Evolutionary conservation across 2,797 vertebrate species (phyloP).

Genomic region (Geotrypetes seraphini): DNA sequence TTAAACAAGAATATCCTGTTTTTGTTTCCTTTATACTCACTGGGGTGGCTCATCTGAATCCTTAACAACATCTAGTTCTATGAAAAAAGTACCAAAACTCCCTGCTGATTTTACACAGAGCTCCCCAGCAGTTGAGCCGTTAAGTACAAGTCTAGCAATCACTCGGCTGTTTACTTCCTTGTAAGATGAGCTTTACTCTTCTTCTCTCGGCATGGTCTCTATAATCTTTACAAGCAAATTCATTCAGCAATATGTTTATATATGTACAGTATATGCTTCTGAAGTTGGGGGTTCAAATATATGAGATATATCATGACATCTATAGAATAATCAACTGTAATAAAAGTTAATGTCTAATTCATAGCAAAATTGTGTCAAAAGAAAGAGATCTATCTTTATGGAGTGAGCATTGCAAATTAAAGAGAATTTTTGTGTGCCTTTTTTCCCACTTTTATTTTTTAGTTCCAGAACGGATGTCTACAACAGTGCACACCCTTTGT

Average conservation of each 20-base stretch:
- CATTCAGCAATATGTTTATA: slow-evolving; percentile 46
- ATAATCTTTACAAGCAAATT: slow-evolving; percentile 47
- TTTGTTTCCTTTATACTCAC: slow-evolving; percentile 61
- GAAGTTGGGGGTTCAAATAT: slow-evolving; percentile 46
- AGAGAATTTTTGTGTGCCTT: too few relatives aligned
- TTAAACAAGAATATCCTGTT: slow-evolving; percentile 64
- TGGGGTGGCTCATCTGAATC: slow-evolving; percentile 51
- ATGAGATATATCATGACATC: slow-evolving; percentile 41
- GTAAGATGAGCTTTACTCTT: slow-evolving; percentile 66
- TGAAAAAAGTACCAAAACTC: slow-evolving; percentile 53
- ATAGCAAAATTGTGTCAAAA: slow-evolving; percentile 23
- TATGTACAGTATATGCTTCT: slow-evolving; percentile 48
- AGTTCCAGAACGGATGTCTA: too few relatives aligned
- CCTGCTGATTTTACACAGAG: slow-evolving; percentile 60
- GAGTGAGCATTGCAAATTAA: too few relatives aligned
- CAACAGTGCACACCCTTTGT: too few relatives aligned
- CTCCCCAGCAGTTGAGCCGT: slow-evolving; percentile 59
- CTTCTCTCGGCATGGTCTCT: slow-evolving; percentile 28
- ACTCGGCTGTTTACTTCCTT: slow-evolving; percentile 65
- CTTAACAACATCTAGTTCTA: slow-evolving; percentile 56
- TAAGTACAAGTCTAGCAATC: slow-evolving; percentile 60
- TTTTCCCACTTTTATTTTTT: too few relatives aligned
- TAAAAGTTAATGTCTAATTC: slow-evolving; percentile 37
- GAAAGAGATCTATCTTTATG: slow-evolving; percentile 17
- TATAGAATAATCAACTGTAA: slow-evolving; percentile 36